Conservation (phyloP, 2,113 vertebrate genomes). For the Ornithorhynchus anatinus region DNA sequence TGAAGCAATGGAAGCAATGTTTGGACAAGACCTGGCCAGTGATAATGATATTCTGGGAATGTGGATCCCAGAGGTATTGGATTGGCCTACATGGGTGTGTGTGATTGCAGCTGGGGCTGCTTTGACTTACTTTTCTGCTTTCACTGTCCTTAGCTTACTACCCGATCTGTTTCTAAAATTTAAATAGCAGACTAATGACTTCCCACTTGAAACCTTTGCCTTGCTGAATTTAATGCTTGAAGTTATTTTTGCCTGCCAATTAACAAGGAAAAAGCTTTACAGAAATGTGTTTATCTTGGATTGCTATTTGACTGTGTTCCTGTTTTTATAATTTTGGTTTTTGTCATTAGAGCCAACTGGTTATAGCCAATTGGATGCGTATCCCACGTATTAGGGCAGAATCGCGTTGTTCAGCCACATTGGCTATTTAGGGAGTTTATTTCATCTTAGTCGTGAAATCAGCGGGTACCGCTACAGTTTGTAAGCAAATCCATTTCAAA, state of each 20-base stretch:
- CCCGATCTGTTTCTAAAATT: constrained; percentile 6
- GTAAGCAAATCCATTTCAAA: no score
- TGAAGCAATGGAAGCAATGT: constrained; percentile 99
- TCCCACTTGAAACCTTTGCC: not conserved
- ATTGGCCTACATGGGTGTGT: constrained; percentile 99
- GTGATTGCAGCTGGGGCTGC: constrained; percentile 89
- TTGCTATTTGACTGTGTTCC: not conserved
- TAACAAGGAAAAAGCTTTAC: constrained; percentile 3
- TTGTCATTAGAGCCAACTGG: no score
- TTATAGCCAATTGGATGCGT: no score
- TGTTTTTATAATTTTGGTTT: not conserved
- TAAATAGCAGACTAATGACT: not conserved
- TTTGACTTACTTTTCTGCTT: constrained; percentile 71
- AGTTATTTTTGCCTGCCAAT: constrained; percentile 5
- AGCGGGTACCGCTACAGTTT: no score
- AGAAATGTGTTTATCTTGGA: not conserved
- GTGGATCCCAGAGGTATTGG: constrained; percentile 99
- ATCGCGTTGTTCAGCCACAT: no score
- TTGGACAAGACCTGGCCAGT: constrained; percentile 92
- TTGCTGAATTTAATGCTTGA: constrained; percentile 1
- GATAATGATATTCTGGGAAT: constrained; percentile 99
- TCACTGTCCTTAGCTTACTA: constrained; percentile 37
- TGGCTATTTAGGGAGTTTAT: no score
- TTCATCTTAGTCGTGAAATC: no score
- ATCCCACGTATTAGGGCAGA: no score